These are phyloP conservation scores for Blastobasis lacticolella DNA, from an alignment of 2,888 invertebrate species.

Conservation along the genomic window DNA sequence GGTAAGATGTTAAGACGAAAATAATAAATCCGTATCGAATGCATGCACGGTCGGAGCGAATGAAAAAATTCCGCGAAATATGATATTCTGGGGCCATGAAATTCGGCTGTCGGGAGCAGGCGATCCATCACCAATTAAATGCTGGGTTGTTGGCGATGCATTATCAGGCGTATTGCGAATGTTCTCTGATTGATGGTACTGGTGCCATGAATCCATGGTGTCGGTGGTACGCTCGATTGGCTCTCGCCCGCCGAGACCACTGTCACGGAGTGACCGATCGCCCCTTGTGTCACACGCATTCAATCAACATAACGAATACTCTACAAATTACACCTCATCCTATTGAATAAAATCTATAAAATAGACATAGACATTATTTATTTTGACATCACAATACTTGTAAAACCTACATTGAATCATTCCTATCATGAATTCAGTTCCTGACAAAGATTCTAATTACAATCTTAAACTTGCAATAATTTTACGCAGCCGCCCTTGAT, in stretches of 20 bases:
- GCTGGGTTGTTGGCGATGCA: conserved; percentile 61
- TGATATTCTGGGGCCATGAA: conserved; percentile 43
- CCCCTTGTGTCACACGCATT: conserved; percentile 22
- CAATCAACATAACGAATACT: conserved; percentile 26
- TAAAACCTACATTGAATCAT: no score
- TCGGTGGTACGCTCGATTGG: conserved; percentile 35
- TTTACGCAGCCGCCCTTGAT: conserved; percentile 29
- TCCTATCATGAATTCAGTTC: no score
- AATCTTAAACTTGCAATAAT: conserved; percentile 32
- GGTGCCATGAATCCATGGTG: conserved; percentile 45
- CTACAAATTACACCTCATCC: conserved; percentile 4
- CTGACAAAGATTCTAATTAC: conserved; percentile 21
- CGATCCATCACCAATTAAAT: conserved; percentile 71
- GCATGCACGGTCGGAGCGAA: conserved; percentile 53
- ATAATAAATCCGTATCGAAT: conserved; percentile 71
- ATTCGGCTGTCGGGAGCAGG: conserved; percentile 39
- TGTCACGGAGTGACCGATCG: conserved; percentile 54
- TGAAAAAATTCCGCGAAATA: conserved; percentile 43
- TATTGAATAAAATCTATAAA: neutral
- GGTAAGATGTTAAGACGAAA: conserved; percentile 64
- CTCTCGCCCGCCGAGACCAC: conserved; percentile 39
- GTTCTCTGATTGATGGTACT: conserved; percentile 60
- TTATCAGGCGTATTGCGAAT: conserved; percentile 57
- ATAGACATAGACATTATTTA: no score
- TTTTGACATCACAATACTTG: no score